phyloP scores from a whole-genome alignment of 2,888 invertebrate species.

The Eurois occulta region DNA sequence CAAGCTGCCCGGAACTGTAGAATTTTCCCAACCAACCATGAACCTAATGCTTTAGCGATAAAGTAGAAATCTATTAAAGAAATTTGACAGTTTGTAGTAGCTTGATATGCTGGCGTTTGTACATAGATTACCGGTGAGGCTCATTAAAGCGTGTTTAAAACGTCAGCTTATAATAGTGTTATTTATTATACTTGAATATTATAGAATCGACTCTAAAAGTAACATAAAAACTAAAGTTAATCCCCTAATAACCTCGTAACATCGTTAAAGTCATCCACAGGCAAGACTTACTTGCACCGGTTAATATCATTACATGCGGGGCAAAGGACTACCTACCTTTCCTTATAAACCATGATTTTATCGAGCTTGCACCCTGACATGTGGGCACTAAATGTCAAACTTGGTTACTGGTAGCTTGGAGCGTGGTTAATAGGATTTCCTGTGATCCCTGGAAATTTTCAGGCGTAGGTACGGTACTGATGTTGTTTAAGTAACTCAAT shows the following conservation, averaged over 20 bases:
- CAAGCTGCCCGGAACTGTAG: no score
- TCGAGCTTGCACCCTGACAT: not conserved
- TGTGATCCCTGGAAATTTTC: not conserved
- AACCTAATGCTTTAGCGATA: no score
- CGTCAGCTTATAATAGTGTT: not conserved
- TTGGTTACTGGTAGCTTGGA: no score
- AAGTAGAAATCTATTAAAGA: no score
- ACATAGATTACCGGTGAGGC: no score
- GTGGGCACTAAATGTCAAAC: constrained; percentile 8
- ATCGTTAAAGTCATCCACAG: not conserved
- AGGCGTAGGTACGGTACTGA: not conserved
- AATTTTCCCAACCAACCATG: no score
- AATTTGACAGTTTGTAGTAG: no score
- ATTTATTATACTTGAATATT: not conserved
- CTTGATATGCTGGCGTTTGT: no score
- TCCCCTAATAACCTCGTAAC: not conserved
- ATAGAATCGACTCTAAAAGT: not conserved
- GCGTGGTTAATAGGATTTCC: constrained; percentile 3
- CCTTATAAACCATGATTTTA: constrained; percentile 14
- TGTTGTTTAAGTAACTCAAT: not conserved
- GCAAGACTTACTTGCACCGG: not conserved
- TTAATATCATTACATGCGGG: not conserved
- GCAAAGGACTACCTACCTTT: not conserved
- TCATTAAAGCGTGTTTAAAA: no score
- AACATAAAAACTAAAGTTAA: not conserved